These are phyloP conservation scores for Merluccius polli DNA, from an alignment of 2,797 vertebrate species.

Conservation along the genomic window DNA sequence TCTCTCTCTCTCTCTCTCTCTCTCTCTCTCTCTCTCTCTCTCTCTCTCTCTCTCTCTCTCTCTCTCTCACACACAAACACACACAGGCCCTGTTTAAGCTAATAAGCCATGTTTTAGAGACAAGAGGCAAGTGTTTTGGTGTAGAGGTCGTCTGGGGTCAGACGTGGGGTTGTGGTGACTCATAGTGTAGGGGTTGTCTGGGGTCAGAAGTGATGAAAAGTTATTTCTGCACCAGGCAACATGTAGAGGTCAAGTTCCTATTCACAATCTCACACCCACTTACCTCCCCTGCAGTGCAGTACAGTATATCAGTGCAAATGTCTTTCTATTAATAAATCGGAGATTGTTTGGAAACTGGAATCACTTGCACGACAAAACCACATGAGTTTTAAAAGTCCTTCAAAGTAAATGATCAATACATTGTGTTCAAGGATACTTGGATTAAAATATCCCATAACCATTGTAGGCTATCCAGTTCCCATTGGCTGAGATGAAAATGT, in stretches of 20 bases:
- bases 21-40: no score
- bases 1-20: no score
- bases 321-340: not conserved
- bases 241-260: not conserved
- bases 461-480: no score
- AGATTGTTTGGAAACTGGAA: not conserved
- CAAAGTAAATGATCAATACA: no score
- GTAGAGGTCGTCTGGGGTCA: not conserved
- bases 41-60: conserved; percentile 1
- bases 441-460: no score
- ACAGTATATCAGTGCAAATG: not conserved
- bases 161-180: not conserved
- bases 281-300: not conserved
- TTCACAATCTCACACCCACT: not conserved
- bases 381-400: no score
- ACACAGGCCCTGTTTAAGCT: not conserved
- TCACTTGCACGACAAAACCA: not conserved
- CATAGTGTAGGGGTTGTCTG: not conserved
- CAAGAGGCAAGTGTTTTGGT: not conserved
- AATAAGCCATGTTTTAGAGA: not conserved
- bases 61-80: conserved; percentile 8
- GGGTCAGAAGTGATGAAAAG: not conserved
- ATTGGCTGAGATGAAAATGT: no score
- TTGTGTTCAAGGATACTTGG: no score
- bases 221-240: not conserved